These are phyloP conservation scores for Periophthalmus modestus DNA, from an alignment of 2,113 vertebrate species.

Conservation along the genomic window DNA sequence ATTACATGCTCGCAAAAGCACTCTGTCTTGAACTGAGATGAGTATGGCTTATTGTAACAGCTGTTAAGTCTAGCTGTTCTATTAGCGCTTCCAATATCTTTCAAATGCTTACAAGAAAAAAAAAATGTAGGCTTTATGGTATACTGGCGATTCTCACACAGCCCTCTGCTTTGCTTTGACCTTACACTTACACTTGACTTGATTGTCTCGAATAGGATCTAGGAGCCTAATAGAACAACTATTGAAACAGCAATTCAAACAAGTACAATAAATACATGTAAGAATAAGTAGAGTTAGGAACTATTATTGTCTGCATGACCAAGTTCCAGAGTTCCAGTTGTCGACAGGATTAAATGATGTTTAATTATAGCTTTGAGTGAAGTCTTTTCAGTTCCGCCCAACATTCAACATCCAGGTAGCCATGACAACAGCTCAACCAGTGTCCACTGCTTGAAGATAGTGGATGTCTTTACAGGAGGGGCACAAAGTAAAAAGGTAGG, in stretches of 20 bases:
- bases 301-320: constrained; percentile 14
- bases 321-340: constrained; percentile 9
- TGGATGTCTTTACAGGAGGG: constrained; percentile 29
- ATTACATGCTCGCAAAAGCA: constrained; percentile 53
- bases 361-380: constrained; percentile 71
- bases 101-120: background rate
- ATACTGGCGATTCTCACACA: too few relatives aligned
- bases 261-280: background rate
- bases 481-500: background rate
- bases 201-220: too few relatives aligned
- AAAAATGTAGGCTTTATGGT: background rate
- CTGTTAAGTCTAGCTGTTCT: background rate
- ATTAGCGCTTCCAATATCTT: background rate
- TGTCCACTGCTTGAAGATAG: constrained; percentile 44
- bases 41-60: background rate
- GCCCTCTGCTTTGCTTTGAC: too few relatives aligned
- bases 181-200: too few relatives aligned
- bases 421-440: constrained; percentile 75
- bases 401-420: constrained; percentile 64
- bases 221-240: too few relatives aligned
- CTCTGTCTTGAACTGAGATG: background rate
- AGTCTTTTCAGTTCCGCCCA: constrained; percentile 44
- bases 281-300: background rate
- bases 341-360: too few relatives aligned
- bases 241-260: background rate